These are phyloP conservation scores for Sciurus niger DNA, from an alignment of 2,113 vertebrate genomes.

Conservation along the genomic window DNA sequence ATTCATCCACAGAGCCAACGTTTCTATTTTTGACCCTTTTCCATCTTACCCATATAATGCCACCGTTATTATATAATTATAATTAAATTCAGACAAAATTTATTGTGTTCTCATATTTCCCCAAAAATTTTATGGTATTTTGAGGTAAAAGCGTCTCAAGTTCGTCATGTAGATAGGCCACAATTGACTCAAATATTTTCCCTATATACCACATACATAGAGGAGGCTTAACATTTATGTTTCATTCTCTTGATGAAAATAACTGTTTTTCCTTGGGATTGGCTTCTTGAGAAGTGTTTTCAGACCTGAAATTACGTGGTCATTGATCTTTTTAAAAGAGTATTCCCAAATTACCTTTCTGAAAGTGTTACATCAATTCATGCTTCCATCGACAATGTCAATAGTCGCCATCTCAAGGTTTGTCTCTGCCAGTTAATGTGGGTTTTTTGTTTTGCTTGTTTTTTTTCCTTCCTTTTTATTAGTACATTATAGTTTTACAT, in stretches of 20 bases:
- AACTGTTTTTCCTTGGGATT: not conserved
- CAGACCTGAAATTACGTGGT: constrained; percentile 10
- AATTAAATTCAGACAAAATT: constrained; percentile 11
- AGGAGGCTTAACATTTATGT: not conserved
- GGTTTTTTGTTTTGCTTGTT: no score
- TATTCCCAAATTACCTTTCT: constrained; percentile 29
- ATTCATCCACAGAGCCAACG: not conserved
- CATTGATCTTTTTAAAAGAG: constrained; percentile 1
- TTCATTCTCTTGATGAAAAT: constrained; percentile 47
- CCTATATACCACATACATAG: not conserved
- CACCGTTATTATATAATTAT: not conserved
- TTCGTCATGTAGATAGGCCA: constrained; percentile 26
- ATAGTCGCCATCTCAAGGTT: not conserved
- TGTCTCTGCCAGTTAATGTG: not conserved
- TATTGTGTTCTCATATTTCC: constrained; percentile 29
- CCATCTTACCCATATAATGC: not conserved
- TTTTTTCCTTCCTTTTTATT: no score
- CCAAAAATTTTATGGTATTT: constrained; percentile 48
- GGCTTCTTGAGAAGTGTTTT: constrained; percentile 24
- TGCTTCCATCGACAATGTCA: not conserved
- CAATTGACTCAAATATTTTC: constrained; percentile 4
- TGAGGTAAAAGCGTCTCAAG: not conserved
- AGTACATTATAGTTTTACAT: no score
- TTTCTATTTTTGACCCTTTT: not conserved
- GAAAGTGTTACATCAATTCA: constrained; percentile 27